Conservation (phyloP, 2,888 invertebrate genomes). For the Xiphydria camelus region DNA sequence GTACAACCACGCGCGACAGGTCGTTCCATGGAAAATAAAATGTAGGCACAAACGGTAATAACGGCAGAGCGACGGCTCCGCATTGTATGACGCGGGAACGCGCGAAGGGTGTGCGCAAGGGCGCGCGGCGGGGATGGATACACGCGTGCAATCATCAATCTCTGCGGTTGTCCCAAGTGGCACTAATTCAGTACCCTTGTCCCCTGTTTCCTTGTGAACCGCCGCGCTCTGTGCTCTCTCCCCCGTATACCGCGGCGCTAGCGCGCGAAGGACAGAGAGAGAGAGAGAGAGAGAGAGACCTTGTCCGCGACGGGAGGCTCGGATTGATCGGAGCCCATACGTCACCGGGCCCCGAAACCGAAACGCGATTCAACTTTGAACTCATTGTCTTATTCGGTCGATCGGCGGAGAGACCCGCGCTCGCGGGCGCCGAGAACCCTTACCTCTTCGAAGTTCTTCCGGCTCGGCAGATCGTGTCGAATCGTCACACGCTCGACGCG, state of each 20-base stretch:
- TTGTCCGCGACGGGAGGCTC: slow-evolving; percentile 31
- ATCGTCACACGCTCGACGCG: too few species aligned
- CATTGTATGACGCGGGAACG: too few species aligned
- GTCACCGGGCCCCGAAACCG: slow-evolving; percentile 33
- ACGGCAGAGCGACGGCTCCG: slow-evolving; percentile 9
- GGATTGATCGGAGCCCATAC: slow-evolving; percentile 46
- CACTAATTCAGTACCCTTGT: slow-evolving; percentile 54
- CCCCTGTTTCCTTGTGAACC: slow-evolving; percentile 35
- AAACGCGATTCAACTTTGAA: slow-evolving; percentile 11
- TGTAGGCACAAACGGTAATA: slow-evolving; percentile 7
- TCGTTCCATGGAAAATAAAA: slow-evolving; percentile 10
- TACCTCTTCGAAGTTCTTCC: too few species aligned
- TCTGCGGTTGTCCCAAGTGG: slow-evolving; percentile 46
- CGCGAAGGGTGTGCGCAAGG: too few species aligned
- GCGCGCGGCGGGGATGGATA: slow-evolving; percentile 9
- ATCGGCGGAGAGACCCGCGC: too few species aligned
- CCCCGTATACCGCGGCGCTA: neutral
- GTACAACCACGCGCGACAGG: too few species aligned
- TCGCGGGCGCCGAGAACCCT: too few species aligned
- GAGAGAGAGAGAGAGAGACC: neutral
- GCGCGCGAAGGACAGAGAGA: neutral
- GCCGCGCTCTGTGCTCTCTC: slow-evolving; percentile 18
- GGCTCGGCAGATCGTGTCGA: too few species aligned
- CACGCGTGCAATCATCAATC: slow-evolving; percentile 47
- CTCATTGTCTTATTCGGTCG: slow-evolving; percentile 24